Evolutionary conservation across 1,140 invertebrate genomes (phyloP), one percentile per base, ranked within the genome.

Genomic region (Conus ventricosus): DNA sequence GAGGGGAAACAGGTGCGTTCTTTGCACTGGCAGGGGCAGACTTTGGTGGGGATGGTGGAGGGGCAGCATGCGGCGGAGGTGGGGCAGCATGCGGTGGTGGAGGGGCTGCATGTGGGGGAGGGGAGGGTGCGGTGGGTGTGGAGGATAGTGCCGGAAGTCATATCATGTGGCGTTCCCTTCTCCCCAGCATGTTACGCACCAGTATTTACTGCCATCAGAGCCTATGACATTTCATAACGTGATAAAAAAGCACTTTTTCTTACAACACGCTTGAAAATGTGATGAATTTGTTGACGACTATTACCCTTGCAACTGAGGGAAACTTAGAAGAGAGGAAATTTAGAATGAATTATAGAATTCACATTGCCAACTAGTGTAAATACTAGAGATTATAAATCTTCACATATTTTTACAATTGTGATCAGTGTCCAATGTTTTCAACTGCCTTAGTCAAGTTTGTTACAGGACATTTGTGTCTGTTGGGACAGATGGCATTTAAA

Each of bases 91-190:
- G 78, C 67, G 57, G 55, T n/a, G 87, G 67, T 23, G 63, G 83
- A 25, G 57, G 80, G 71, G 88, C 80, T 53, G 88, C 71, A 1
- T 81, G 75, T 86, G 76, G 78, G 81, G 88, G 88, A 15, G 67
- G 60, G 63, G 63, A 17, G 39, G 39, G 39, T 81, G 75, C 82
- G 76, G 78, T 85, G 88, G 88, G 17, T 82, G 60, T 53, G 63
- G 63, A 17, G 57, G 83, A 71, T 71, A 71, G 83, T 53, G 39
- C 8, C 8, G n/a, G 54, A 75, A 85, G 60, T 71, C n/a, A 17
- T 51, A 27, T 76, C 15, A 10, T 6, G 39, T 51, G 51, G 25
- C 17, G 67, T n/a, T 17, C 25, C n/a, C 7, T 71, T 23, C 25
- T 51, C n/a, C n/a, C 20, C 39, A 87, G 25, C 8, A 53, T 25